phyloP scores from a whole-genome alignment of 2,888 invertebrate genomes.

The Tipula helvola region DNA sequence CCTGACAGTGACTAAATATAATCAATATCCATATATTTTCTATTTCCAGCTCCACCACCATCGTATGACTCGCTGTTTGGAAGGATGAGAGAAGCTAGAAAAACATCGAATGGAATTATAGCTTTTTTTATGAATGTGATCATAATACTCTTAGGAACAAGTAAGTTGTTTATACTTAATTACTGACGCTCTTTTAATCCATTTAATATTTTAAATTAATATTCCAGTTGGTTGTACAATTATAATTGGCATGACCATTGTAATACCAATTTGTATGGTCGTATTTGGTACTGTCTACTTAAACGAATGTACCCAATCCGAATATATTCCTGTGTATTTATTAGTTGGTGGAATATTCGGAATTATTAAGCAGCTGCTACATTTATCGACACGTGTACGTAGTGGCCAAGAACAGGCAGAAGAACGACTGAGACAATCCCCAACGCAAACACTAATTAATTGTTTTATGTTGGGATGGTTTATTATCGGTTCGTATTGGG shows the following conservation, averaged over 20 bases:
- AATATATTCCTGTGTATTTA: conserved; percentile 55
- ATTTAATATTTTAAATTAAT: not conserved
- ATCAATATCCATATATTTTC: not conserved
- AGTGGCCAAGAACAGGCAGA: conserved; percentile 41
- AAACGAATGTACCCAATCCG: conserved; percentile 50
- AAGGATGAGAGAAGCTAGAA: conserved; percentile 46
- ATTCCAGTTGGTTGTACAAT: conserved; percentile 50
- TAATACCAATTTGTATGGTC: conserved; percentile 55
- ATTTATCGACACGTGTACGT: conserved; percentile 42
- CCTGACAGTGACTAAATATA: no score
- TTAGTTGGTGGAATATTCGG: conserved; percentile 53
- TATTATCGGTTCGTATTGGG: conserved; percentile 57
- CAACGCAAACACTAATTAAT: conserved; percentile 43
- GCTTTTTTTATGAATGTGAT: conserved; percentile 49
- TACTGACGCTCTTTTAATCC: not conserved
- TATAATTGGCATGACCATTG: conserved; percentile 46
- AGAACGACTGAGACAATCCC: conserved; percentile 40
- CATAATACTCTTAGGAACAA: conserved; percentile 46
- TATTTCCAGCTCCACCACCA: conserved; percentile 45
- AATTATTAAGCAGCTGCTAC: conserved; percentile 47
- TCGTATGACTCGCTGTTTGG: conserved; percentile 56
- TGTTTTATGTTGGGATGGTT: conserved; percentile 58
- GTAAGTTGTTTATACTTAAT: conserved; percentile 33
- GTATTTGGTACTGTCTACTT: conserved; percentile 50
- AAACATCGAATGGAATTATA: conserved; percentile 43